phyloP scores from a whole-genome alignment of 2,888 invertebrate species.

The Caenorhabditis wallacei region DNA sequence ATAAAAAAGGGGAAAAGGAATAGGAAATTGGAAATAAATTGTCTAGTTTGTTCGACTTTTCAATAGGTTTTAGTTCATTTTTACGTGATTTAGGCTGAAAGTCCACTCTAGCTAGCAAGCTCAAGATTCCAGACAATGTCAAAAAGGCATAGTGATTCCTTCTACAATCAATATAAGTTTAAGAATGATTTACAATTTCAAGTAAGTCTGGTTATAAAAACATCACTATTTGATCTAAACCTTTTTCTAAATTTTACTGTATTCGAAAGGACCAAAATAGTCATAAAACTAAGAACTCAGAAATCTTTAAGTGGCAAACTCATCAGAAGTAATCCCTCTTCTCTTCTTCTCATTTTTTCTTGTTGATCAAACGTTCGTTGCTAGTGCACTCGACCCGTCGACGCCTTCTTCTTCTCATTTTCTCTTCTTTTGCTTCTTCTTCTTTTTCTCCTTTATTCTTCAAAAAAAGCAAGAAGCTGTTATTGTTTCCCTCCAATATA shows the following conservation, averaged over 20 bases:
- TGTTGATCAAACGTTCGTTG: slow-evolving; percentile 41
- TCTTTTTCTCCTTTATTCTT: not conserved
- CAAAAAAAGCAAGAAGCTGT: slow-evolving; percentile 37
- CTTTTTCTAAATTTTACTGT: too few relatives aligned
- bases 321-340: slow-evolving; percentile 12
- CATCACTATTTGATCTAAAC: too few relatives aligned
- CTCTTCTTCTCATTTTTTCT: not conserved
- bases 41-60: slow-evolving; percentile 9
- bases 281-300: not conserved
- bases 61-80: not conserved
- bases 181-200: not conserved
- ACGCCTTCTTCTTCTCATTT: slow-evolving; percentile 5
- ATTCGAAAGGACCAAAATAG: not conserved
- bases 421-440: not conserved
- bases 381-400: slow-evolving; percentile 31
- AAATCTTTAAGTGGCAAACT: slow-evolving; percentile 10
- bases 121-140: too few relatives aligned
- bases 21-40: slow-evolving; percentile 13
- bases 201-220: too few relatives aligned
- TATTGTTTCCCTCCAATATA: slow-evolving; percentile 22
- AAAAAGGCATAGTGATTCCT: too few relatives aligned
- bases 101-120: too few relatives aligned
- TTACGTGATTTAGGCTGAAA: not conserved
- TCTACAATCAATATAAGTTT: too few relatives aligned
- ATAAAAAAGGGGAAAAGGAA: not conserved